Base-by-base conservation (phyloP, 2,888 invertebrate species). In the Labia minor region DNA sequence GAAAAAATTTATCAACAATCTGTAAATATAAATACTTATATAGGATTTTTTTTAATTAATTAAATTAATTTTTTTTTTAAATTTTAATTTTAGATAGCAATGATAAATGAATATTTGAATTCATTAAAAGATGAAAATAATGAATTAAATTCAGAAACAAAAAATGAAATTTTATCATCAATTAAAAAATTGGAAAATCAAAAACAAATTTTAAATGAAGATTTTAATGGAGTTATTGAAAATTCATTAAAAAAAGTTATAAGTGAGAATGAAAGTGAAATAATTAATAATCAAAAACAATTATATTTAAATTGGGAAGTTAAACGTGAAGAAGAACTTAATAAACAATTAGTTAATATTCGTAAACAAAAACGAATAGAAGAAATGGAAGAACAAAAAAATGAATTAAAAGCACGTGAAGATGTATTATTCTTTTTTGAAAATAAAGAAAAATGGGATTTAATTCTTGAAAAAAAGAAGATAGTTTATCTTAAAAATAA, bases 361-460 rank as follows among this genome's bases (percentile, higher is more conserved):
- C 72, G 79, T n/a, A 79, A 74, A 62, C 74, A 76, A 33, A 71
- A 79, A 69, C 77, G 83, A 66, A 72, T 85, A 4, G 72, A 78
- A 14, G 81, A 85, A 68, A 80, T 89, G 72, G 82, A 85, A 72
- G 75, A 81, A 63, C 81, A 85, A 68, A 84, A 86, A 73, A 77
- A 82, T 65, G 77, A 81, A 62, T 76, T 90, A 69, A 72, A 79
- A 67, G 78, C 81, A 20, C 84, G 83, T 73, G 90, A 91, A 74
- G 80, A 81, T 68, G 82, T 77, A 1, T 72, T 81, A 6, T 81
- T 78, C 68, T 92, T 88, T 83, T 92, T 92, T 78, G 89, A 92
- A 69, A 87, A 89, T 74, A 85, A 89, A 75, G 89, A 90, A 61
- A 77, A 86, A 72, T 83, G 90, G 71, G 88, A 90, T 73, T 78